Base-by-base conservation (phyloP, 2,888 invertebrate species). In the Lutraria lutraria region DNA sequence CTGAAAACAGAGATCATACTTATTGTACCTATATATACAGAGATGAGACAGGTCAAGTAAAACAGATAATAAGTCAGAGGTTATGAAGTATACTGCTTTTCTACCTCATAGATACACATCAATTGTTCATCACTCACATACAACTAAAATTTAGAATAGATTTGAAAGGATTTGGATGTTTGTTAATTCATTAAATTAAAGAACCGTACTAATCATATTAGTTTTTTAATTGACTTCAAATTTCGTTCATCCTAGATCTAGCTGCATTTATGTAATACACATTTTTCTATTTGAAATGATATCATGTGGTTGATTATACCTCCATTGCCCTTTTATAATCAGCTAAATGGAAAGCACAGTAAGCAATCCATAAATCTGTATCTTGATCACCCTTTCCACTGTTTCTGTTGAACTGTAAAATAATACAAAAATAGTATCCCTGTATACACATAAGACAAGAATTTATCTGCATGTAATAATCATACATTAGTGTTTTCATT, bases 341-440 rank as follows among this genome's bases (percentile, higher is more conserved):
- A 3, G 99, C 99, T 90, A 99, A 97, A 97, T 99, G 99, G 97
- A 99, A 99, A 95, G 98, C 98, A 96, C 99, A 99, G 97, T 99
- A 99, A 0, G 98, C 99, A 91, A 98, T 97, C 99, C 99, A 99
- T 93, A 98, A 97, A 85, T 98, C 98, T 25, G 97, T 97, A 89
- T 97, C 97, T n/a, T 97, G 94, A 91, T 96, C 97, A 54, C 96
- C 96, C 92, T 97, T 97, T 34, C 97, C 97, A 92, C 96, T 96
- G 94, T 97, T 97, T 94, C 97, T 97, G 94, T 97, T 97, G 96
- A 97, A 98, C 97, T 97, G 95, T 92, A 93, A 94, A 81, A 25
- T 31, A 12, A 76, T 3, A 31, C 3, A 16, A 76, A 31, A 76
- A 19, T 19, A 3, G 56, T 3, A 19, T 56, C 12, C 21, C 56